phyloP scores from a whole-genome alignment of 1,140 invertebrate genomes.

The Geopemphigus sp. region DNA sequence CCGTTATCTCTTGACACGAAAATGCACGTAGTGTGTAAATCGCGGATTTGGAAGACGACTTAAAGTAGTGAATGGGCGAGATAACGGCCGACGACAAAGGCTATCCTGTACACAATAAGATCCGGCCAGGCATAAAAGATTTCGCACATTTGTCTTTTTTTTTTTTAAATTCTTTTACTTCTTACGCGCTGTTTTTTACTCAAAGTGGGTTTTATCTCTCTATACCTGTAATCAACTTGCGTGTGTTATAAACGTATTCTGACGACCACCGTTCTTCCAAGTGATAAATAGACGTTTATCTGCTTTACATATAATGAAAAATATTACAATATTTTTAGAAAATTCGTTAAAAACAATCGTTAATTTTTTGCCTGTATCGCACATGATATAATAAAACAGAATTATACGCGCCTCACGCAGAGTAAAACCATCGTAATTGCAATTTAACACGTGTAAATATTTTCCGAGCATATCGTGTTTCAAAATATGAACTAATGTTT shows the following conservation, averaged over 20 bases:
- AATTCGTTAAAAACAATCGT: too few species aligned
- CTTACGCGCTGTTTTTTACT: background rate
- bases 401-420: too few species aligned
- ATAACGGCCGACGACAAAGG: constrained; percentile 20
- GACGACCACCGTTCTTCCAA: background rate
- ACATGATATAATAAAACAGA: too few species aligned
- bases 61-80: constrained; percentile 8
- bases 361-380: too few species aligned
- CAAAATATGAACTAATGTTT: too few species aligned
- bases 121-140: background rate
- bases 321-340: too few species aligned
- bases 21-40: constrained; percentile 27
- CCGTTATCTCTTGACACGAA: constrained; percentile 11
- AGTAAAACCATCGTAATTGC: too few species aligned
- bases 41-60: constrained; percentile 1
- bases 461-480: too few species aligned
- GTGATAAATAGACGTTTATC: background rate
- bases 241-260: background rate
- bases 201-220: background rate
- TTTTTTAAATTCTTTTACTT: background rate
- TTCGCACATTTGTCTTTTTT: constrained; percentile 2
- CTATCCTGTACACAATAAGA: background rate
- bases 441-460: too few species aligned
- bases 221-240: background rate
- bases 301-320: background rate